Base-by-base conservation (phyloP, 2,113 vertebrate species). In the Orycteropus afer region DNA sequence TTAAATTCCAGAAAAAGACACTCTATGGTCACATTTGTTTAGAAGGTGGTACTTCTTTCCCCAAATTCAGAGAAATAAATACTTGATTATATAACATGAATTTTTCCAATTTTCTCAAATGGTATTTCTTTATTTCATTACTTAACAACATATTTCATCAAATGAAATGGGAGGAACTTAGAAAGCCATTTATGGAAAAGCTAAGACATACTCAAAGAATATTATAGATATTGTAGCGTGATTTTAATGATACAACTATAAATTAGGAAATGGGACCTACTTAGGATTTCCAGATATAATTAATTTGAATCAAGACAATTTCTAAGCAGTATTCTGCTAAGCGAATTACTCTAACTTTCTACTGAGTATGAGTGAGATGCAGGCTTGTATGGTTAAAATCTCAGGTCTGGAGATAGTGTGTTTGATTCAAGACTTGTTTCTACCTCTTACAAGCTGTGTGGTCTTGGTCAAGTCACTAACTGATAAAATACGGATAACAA, bases 101-200 rank as follows among this genome's bases (percentile, higher is more conserved):
- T 78, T 94, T 78, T 96, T 95, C n/a, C 76, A n/a, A 69, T 95
- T 88, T 86, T 85, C 74, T 96, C 85, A 47, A 95, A 80, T 76
- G 22, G 5, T 80, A 71, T 20, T 78, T 89, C 69, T 83, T n/a
- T 86, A 69, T 65, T 49, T 94, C 59, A 90, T 82, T 86, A 63
- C 51, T 61, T 95, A 78, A 91, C 81, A 76, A 74, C 69, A 3
- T 65, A 82, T 93, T 82, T 92, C 65, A 89, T 59, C 74, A 89
- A 77, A 89, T 86, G 53, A 92, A 94, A 95, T 81, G 63, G 20
- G 37, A 87, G 32, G 77, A 81, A 73, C 76, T 91, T 45, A 89
- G 34, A 79, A 97, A 89, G 32, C 7, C 73, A 74, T 73, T 61
- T 89, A 79, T 25, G 37, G 37, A 34, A 83, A 91, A 92, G 59